These are phyloP conservation scores for Suncus etruscus DNA, from an alignment of 2,113 vertebrate species.

Conservation along the genomic window DNA sequence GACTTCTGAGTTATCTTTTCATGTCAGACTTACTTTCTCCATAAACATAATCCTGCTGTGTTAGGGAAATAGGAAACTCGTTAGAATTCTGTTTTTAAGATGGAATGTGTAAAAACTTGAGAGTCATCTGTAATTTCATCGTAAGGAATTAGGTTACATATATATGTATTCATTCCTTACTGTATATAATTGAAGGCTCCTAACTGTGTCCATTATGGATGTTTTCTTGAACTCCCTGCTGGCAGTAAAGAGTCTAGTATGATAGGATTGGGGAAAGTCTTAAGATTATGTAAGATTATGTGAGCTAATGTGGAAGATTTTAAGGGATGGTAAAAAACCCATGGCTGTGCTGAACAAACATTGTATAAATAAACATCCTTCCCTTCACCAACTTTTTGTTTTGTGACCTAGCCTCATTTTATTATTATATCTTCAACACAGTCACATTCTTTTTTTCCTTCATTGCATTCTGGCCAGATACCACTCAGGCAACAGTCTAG, in stretches of 20 bases:
- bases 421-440: background rate
- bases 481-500: too few species aligned
- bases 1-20: constrained; percentile 58
- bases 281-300: background rate
- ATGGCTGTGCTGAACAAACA: background rate
- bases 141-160: background rate
- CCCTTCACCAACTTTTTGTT: background rate
- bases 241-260: background rate
- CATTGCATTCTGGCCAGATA: too few species aligned
- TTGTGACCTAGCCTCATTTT: background rate
- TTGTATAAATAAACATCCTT: background rate
- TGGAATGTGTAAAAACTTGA: constrained; percentile 26
- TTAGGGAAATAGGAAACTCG: constrained; percentile 56
- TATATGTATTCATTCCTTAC: background rate
- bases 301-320: background rate
- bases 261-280: background rate
- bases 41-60: constrained; percentile 69
- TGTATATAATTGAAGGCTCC: background rate
- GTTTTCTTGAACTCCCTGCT: background rate
- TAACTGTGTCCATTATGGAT: background rate
- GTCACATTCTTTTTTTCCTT: too few species aligned
- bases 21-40: constrained; percentile 57
- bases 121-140: constrained; percentile 58
- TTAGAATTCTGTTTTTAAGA: constrained; percentile 47
- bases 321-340: background rate